Evolutionary conservation across 2,888 invertebrate species (phyloP), one percentile per base, ranked within the genome.

Genomic region (Trichogramma evanescens): DNA sequence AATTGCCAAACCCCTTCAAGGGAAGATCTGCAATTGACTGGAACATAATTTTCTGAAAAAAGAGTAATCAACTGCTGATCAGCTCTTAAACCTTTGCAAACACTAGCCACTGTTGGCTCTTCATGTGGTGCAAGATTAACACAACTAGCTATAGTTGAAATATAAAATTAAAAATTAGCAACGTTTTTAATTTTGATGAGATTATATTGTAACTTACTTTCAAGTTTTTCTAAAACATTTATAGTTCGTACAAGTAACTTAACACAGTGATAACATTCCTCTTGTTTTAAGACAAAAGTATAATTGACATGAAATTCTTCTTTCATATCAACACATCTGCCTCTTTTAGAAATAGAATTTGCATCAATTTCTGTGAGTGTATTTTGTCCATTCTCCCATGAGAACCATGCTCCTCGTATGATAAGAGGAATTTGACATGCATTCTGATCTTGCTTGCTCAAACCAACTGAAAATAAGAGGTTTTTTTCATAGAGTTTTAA

Each of bases 1-100:
- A 95, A 95, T 70, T 93, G 93, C 94, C 94, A 95, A n/a, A 95
- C 94, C 59, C 95, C 95, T 82, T 95, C 95, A 46, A 95, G 80
- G 5, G 94, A 93, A 4, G 95, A 93, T 62, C 95, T 84, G 72
- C 95, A 95, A 78, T 95, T 95, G 2, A 94, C 85, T 45, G 94
- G 93, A 1, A 91, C 87, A 77, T 89, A 90, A 79, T 94, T 94
- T 72, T 94, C 93, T 49, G 92, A 90, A 73, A 94, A 95, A 62
- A 95, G 78, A 10, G 95, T 94, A 54, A 89, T 85, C 4, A 92
- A 79, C 70, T 92, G 89, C 71, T 93, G 91, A 73, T 92, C 88
- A 7, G 85, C 83, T 67, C 87, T 87, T 42, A 94, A 81, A 6
- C 85, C 85, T 63, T 80, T 79, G 71, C 95, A 95, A 0, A 93